Percentiles rank a stretch among this genome's conserved stretches.
phyloP scores from a whole-genome alignment of 2,113 vertebrate species.

The Brachionichthys hirsutus region DNA sequence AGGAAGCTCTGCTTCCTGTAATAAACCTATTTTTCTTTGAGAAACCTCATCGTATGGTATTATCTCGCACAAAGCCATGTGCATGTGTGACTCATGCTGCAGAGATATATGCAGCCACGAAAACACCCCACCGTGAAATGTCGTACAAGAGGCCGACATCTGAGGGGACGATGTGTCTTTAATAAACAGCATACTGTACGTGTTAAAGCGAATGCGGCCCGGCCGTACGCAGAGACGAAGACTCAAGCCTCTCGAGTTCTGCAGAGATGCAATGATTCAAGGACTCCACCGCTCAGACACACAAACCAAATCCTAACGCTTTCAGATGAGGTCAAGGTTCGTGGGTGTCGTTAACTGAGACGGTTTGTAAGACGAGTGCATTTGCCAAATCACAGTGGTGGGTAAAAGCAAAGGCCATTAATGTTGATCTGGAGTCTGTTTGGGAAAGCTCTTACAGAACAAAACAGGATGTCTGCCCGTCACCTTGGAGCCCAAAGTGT shows the following conservation, averaged over 20 bases:
- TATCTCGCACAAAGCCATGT: slow-evolving; percentile 38
- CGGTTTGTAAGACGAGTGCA: slow-evolving; percentile 16
- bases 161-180: slow-evolving; percentile 34
- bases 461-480: slow-evolving; percentile 9
- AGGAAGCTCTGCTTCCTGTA: slow-evolving; percentile 24
- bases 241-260: slow-evolving; percentile 19
- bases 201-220: slow-evolving; percentile 34
- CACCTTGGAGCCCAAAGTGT: slow-evolving; percentile 18
- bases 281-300: slow-evolving; percentile 24
- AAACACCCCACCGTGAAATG: slow-evolving; percentile 64
- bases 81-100: slow-evolving; percentile 53
- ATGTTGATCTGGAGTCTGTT: slow-evolving; percentile 29
- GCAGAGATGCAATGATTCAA: slow-evolving; percentile 33
- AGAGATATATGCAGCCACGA: slow-evolving; percentile 45
- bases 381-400: slow-evolving; percentile 35
- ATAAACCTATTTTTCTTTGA: slow-evolving; percentile 37
- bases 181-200: slow-evolving; percentile 53
- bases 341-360: slow-evolving; percentile 25
- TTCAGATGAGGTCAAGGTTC: slow-evolving; percentile 48
- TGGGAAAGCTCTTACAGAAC: slow-evolving; percentile 24
- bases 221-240: slow-evolving; percentile 9
- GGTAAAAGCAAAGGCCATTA: slow-evolving; percentile 28
- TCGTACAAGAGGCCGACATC: slow-evolving; percentile 59
- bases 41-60: slow-evolving; percentile 45
- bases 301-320: slow-evolving; percentile 16